These are phyloP conservation scores for Uloborus diversus DNA, from an alignment of 1,140 invertebrate genomes.

Conservation along the genomic window DNA sequence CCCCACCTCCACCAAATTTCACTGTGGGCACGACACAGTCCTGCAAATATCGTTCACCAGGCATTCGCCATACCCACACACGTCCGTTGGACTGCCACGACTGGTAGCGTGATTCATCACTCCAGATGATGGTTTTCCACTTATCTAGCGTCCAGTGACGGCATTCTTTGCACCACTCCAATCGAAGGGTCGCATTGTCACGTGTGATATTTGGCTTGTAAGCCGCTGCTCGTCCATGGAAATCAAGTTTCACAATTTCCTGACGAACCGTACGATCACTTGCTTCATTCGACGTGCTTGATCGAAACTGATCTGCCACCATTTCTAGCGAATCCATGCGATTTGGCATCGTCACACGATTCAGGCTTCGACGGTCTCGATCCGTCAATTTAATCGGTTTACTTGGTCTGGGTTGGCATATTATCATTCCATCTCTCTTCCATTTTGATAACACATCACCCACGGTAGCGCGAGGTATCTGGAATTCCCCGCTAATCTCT, in stretches of 20 bases:
- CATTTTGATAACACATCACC: too few species aligned
- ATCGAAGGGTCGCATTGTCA: not conserved
- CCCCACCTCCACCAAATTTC: too few species aligned
- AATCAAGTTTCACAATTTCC: not conserved
- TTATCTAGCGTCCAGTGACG: not conserved
- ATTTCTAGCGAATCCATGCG: not conserved
- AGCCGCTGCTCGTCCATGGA: not conserved
- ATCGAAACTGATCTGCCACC: not conserved
- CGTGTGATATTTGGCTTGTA: not conserved
- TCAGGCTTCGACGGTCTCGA: not conserved
- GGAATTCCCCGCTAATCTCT: too few species aligned
- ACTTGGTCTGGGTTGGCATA: not conserved
- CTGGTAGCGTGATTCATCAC: not conserved
- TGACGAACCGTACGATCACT: not conserved
- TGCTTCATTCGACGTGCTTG: not conserved
- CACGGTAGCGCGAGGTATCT: too few species aligned
- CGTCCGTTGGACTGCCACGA: not conserved
- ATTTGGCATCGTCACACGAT: not conserved
- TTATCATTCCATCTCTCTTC: not conserved
- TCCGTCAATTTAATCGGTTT: not conserved
- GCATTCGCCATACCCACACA: not conserved
- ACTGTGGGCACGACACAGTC: not conserved
- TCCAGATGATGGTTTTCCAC: not conserved
- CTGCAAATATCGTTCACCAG: not conserved
- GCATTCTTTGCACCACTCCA: not conserved